Base-by-base conservation (phyloP, 2,113 vertebrate genomes). In the Suncus etruscus region DNA sequence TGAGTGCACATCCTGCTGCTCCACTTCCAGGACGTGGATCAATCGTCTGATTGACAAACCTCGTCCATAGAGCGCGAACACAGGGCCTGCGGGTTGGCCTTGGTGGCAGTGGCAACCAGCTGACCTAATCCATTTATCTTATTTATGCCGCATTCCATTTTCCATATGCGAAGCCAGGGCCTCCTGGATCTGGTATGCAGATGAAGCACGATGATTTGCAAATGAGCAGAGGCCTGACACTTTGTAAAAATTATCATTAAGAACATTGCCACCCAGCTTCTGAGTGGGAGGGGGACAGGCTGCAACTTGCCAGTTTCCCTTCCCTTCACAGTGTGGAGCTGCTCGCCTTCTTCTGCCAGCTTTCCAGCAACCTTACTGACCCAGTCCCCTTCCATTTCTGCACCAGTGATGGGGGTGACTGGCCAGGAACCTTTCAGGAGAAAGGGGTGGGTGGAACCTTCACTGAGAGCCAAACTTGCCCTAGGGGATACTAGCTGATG, bases 51-150 rank as follows among this genome's bases (percentile, higher is more conserved):
- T 90, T 93, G 91, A 92, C 94, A 93, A 93, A 82, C 80, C 90
- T 69, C 87, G 58, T 84, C 92, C 50, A n/a, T 58, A 89, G 90
- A 77, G 81, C 74, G 15, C 31, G 88, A 79, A 48, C 39, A 4
- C 65, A 1, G 61, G 69, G 86, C 88, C 79, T 3, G 20, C 79
- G 83, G 77, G 83, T 94, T 27, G 8, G 74, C 91, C 6, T 7
- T 27, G 61, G 89, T 81, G 82, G 69, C 80, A 47, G 85, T 82
- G 66, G 84, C 69, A 88, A 51, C 93, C 94, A 95, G 90, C 92
- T 96, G 93, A 95, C 92, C 94, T 94, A 88, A 96, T 94, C 93
- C 94, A 94, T 94, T 97, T 94, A 92, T 95, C 91, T 95, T 95
- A 95, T 94, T 95, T 94, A 94, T 70, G 93, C 91, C 22, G 65